Conservation (phyloP, 2,888 invertebrate species). For the Drosophila robusta region DNA sequence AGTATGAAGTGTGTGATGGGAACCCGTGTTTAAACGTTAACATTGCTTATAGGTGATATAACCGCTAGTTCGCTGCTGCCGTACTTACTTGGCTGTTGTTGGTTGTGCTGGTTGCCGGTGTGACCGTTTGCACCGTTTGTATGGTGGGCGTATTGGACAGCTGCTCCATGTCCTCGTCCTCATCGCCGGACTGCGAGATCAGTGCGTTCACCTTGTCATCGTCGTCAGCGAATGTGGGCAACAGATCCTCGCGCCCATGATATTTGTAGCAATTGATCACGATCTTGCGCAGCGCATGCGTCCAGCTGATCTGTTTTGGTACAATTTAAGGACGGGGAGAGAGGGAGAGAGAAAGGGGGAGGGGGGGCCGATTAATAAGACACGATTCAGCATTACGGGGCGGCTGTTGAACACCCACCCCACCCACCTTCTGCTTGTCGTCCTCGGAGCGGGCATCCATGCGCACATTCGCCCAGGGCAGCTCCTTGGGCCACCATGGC, state of each 20-base stretch:
- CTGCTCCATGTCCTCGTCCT: constrained; percentile 81
- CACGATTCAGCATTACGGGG: constrained; percentile 33
- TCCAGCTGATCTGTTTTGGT: constrained; percentile 95
- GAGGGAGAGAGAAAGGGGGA: not conserved
- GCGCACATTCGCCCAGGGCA: constrained; percentile 99
- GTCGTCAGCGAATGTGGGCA: constrained; percentile 97
- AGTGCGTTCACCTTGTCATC: constrained; percentile 91
- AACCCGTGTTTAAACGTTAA: constrained; percentile 7
- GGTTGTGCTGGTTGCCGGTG: constrained; percentile 61
- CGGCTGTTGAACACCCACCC: constrained; percentile 68
- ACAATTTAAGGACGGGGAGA: not conserved
- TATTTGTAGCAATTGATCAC: constrained; percentile 99
- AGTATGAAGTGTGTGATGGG: not conserved
- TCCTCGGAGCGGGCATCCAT: constrained; percentile 98
- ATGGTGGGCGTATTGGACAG: constrained; percentile 72
- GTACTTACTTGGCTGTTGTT: constrained; percentile 73
- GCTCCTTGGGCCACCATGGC: constrained; percentile 99
- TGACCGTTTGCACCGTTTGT: constrained; percentile 75
- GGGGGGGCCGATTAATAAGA: constrained; percentile 41
- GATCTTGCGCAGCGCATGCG: constrained; percentile 97
- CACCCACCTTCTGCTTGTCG: constrained; percentile 96
- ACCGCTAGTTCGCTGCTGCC: not conserved
- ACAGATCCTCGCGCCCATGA: constrained; percentile 97
- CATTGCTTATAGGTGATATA: not conserved
- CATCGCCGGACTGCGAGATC: constrained; percentile 84